phyloP scores from a whole-genome alignment of 2,797 vertebrate species.

The Gouania willdenowi region DNA sequence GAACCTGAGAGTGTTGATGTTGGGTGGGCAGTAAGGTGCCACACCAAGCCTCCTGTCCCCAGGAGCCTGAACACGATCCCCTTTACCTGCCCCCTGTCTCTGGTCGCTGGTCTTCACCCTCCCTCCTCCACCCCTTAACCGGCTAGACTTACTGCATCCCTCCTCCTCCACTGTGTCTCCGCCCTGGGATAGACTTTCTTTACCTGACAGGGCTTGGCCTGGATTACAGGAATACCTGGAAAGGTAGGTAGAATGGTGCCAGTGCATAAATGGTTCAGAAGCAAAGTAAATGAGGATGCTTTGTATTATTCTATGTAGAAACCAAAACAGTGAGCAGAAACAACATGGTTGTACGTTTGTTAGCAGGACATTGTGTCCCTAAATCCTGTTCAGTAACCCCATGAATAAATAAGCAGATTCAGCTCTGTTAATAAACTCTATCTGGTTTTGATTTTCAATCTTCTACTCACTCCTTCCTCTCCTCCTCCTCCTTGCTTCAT shows the following conservation, averaged over 20 bases:
- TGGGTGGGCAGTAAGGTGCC: conserved; percentile 76
- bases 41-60: conserved; percentile 78
- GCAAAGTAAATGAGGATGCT: too few relatives aligned
- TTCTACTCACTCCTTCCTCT: conserved; percentile 46
- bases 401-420: conserved; percentile 66
- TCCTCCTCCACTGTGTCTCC: conserved; percentile 35
- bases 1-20: conserved; percentile 82
- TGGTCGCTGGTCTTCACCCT: conserved; percentile 49
- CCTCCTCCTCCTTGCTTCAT: conserved; percentile 30
- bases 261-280: conserved; percentile 36
- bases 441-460: conserved; percentile 71
- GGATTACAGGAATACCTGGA: conserved; percentile 69
- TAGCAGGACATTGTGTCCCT: conserved; percentile 47
- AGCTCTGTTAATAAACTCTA: conserved; percentile 59
- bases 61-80: conserved; percentile 79
- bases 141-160: conserved; percentile 73
- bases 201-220: conserved; percentile 68
- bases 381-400: conserved; percentile 52
- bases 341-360: conserved; percentile 19
- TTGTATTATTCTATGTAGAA: conserved; percentile 22
- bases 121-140: conserved; percentile 57
- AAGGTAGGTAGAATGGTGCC: conserved; percentile 65
- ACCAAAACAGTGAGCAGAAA: conserved; percentile 10
- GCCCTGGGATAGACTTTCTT: conserved; percentile 74
- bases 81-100: conserved; percentile 68